Base-by-base conservation (phyloP, 2,113 vertebrate genomes). In the Ornithorhynchus anatinus region DNA sequence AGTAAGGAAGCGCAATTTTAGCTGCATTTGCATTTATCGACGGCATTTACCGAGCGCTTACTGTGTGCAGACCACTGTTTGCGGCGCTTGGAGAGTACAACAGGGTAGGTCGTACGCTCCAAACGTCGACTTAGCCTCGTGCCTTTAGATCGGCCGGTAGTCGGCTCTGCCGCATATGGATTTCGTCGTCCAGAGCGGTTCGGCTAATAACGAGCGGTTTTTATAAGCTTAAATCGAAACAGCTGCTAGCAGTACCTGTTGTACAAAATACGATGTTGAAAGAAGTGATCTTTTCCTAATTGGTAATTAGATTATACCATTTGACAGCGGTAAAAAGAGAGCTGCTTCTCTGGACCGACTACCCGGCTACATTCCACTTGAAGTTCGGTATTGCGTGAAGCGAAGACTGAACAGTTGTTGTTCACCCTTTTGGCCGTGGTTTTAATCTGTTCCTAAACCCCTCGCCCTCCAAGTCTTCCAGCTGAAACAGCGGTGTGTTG, bases 161-260 rank as follows among this genome's bases (percentile, higher is more conserved):
- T 23, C 53, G n/a, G n/a, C 23, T 75, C 59, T 54, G 35, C 6
- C 42, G 2, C n/a, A 14, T 44, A 16, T 71, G n/a, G 47, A 10
- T 73, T 22, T 36, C 65, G 70, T 61, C 74, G 73, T 62, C 51
- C 64, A 70, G 61, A 59, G 36, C 19, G 0, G 15, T 72, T 69
- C 25, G 38, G 31, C 53, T 75, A 20, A 69, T 37, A 47, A 9
- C 36, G 43, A 42, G 57, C n/a, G 13, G 1, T 8, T 81, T 33
- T 33, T 44, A 4, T 38, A 22, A 39, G 40, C 44, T 23, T 59
- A 27, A 10, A 48, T 50, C 59, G 5, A 64, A 72, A 2, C 15
- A 58, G 52, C 53, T 60, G 63, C 50, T 69, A 19, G 59, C 25
- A 35, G 20, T 38, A 19, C 25, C 27, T 73, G 63, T 23, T 76